Base-by-base conservation (phyloP, 2,113 vertebrate genomes). In the Hemicordylus capensis region DNA sequence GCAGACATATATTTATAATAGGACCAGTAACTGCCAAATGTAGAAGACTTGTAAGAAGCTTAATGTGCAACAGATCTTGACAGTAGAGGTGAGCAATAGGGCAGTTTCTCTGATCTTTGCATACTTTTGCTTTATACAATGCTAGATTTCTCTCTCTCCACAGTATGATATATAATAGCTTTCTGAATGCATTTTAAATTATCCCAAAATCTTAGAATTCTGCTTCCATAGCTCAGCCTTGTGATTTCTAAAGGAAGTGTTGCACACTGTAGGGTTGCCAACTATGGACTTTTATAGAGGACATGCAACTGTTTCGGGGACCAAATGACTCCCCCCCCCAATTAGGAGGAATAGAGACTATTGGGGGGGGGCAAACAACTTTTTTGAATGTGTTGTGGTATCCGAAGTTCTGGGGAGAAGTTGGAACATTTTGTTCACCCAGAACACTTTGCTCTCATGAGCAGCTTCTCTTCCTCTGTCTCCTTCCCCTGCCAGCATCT, bases 21-120 rank as follows among this genome's bases (percentile, higher is more conserved):
- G 34, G 11, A 90, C 84, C 84, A 87, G 51, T 28, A 89, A 86
- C 88, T 91, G 86, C 88, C 90, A 93, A 89, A 87, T 87, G 59
- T 81, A 70, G 83, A 90, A 80, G 89, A 83, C 79, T 88, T 76
- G 6, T 92, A 93, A 93, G 93, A 90, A 93, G 93, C 89, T 93
- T 94, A 93, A 87, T 61, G 79, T 88, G 87, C 81, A 89, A 80
- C 19, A 90, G 81, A 88, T 87, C 90, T 89, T 89, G 89, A 85
- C 87, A 89, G 54, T 80, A 70, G 85, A 87, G 91, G 91, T 91
- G 90, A 94, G 91, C 85, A 76, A 17, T 76, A 93, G 93, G 90
- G 87, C 90, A 94, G 44, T 31, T 79, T 83, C 89, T 84, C 83
- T 89, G 85, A 73, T 88, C 87, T 76, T 86, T 85, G 83, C 66